A percentile compares a stretch with the other conserved stretches of the same genome.
phyloP scores from a whole-genome alignment of 2,797 vertebrate genomes.

The Anabas testudineus region DNA sequence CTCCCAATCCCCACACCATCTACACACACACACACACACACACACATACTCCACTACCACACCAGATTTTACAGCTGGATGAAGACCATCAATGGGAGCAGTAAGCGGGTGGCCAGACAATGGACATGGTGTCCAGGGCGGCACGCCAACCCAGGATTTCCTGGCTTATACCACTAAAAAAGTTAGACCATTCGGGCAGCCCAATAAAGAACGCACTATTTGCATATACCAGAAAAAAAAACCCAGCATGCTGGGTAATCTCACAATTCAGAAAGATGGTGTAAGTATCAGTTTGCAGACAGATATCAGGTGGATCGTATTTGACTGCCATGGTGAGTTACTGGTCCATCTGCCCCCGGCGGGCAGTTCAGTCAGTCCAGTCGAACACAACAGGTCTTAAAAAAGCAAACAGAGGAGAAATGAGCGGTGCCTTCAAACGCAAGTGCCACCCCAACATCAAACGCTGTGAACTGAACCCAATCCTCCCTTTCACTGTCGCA shows the following conservation, averaged over 20 bases:
- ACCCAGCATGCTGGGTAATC: conserved; percentile 46
- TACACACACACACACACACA: conserved; percentile 31
- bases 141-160: conserved; percentile 82
- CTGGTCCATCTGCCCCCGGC: conserved; percentile 29
- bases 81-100: conserved; percentile 83
- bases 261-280: conserved; percentile 32
- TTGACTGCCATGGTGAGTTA: conserved; percentile 48
- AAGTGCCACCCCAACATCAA: conserved; percentile 64
- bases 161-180: conserved; percentile 77
- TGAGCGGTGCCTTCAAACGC: conserved; percentile 66
- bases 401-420: conserved; percentile 65
- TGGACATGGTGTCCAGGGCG: conserved; percentile 66
- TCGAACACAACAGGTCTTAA: conserved; percentile 58
- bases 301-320: conserved; percentile 55
- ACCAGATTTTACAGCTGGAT: conserved; percentile 86
- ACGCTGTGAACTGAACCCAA: conserved; percentile 53
- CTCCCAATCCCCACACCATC: conserved; percentile 22
- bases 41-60: conserved; percentile 53
- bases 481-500: conserved; percentile 63
- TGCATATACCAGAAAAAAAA: conserved; percentile 48
- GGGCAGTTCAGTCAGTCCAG: conserved; percentile 26
- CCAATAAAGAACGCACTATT: conserved; percentile 68
- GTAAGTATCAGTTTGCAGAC: conserved; percentile 20
- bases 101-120: conserved; percentile 77
- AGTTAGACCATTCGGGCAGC: conserved; percentile 50